Evolutionary conservation across 2,113 vertebrate genomes (phyloP).

Genomic region (Perca flavescens): DNA sequence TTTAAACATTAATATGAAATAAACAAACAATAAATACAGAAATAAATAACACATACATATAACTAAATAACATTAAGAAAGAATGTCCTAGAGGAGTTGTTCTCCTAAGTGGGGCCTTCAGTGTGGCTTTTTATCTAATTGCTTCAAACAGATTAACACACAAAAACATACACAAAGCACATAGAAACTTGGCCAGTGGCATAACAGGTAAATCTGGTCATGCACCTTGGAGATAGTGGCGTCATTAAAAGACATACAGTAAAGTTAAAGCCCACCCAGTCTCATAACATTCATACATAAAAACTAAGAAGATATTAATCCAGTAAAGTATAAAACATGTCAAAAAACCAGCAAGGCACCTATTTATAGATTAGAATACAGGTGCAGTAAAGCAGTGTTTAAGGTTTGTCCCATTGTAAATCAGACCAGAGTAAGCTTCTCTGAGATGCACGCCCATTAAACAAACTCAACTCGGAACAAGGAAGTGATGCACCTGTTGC

Average conservation of each 20-base stretch:
- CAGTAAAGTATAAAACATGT: neutral
- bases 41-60: no score
- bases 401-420: no score
- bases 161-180: neutral
- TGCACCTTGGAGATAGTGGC: neutral
- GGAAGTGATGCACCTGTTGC: conserved; percentile 67
- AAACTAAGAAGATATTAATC: neutral
- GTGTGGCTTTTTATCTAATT: neutral
- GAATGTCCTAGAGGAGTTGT: no score
- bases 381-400: neutral
- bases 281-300: neutral
- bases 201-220: neutral
- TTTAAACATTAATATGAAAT: no score
- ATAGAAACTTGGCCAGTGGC: neutral
- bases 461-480: conserved; percentile 57
- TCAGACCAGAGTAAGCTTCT: neutral
- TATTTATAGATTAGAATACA: neutral
- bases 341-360: neutral
- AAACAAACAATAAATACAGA: no score
- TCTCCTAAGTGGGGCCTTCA: no score
- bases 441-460: conserved; percentile 25
- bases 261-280: neutral
- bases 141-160: neutral
- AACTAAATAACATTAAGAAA: no score
- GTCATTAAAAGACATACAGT: neutral